Percentiles rank a stretch among this genome's conserved stretches.
These are phyloP conservation scores for Enteromius unitaeniatus DNA, from an alignment of 2,797 vertebrate species.

Conservation along the genomic window DNA sequence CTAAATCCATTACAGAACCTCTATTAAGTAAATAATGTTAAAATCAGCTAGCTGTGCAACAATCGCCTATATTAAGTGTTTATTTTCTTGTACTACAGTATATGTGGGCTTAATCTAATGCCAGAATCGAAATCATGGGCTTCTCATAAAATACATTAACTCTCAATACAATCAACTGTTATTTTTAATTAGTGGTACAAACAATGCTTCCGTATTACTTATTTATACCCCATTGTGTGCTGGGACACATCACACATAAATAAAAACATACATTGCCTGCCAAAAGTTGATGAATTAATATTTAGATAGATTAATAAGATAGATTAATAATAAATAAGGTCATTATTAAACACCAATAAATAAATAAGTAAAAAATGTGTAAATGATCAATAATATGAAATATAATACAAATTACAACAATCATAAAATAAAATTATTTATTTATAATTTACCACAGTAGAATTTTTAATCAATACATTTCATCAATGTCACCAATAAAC, in stretches of 20 bases:
- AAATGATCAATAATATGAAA: too few relatives aligned
- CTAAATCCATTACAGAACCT: neutral
- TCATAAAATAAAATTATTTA: neutral
- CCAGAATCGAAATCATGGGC: neutral
- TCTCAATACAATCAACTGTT: neutral
- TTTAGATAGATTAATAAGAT: neutral
- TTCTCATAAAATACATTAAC: neutral
- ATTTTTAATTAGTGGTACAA: neutral
- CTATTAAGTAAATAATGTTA: neutral
- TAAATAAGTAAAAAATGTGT: too few relatives aligned
- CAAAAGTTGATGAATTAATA: neutral
- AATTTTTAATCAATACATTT: neutral
- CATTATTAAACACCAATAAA: too few relatives aligned
- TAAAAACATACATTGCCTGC: neutral
- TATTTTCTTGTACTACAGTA: neutral
- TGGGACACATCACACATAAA: neutral
- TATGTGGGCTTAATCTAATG: neutral
- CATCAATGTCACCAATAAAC: too few relatives aligned
- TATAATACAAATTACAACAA: too few relatives aligned
- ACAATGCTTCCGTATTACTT: neutral
- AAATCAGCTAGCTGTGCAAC: neutral
- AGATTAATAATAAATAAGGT: neutral
- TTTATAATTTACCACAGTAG: neutral
- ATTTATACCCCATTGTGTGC: neutral
- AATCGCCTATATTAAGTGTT: neutral